These are phyloP conservation scores for Callinectes sapidus DNA, from an alignment of 2,888 invertebrate species.

Conservation along the genomic window DNA sequence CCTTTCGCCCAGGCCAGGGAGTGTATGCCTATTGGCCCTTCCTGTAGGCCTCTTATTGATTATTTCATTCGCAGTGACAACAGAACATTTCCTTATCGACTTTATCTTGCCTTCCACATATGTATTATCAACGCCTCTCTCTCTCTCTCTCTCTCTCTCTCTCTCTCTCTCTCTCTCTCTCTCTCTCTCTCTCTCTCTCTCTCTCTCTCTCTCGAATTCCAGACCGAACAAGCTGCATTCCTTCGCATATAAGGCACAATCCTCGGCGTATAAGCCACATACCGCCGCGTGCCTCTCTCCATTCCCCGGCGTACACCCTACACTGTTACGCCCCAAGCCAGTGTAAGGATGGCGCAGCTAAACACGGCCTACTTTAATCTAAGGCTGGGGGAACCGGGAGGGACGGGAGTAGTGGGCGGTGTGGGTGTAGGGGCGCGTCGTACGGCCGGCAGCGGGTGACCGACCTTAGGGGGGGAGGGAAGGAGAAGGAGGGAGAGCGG, in stretches of 20 bases:
- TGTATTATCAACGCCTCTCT: background rate
- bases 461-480: background rate
- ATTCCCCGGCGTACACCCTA: background rate
- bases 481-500: background rate
- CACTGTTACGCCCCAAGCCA: background rate
- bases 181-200: background rate
- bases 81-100: background rate
- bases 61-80: too few species aligned
- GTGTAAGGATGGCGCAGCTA: background rate
- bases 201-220: background rate
- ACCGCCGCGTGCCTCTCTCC: background rate
- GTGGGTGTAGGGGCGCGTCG: background rate
- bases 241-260: background rate
- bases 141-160: background rate
- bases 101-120: background rate
- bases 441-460: background rate
- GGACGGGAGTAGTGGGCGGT: background rate
- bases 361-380: background rate
- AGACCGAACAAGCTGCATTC: background rate
- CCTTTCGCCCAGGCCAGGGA: too few species aligned
- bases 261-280: slow-evolving; percentile 15
- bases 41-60: too few species aligned
- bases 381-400: background rate
- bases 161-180: background rate
- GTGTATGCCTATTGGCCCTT: too few species aligned